Base-by-base conservation (phyloP, 2,797 vertebrate species). In the Phoxinus dragarum region DNA sequence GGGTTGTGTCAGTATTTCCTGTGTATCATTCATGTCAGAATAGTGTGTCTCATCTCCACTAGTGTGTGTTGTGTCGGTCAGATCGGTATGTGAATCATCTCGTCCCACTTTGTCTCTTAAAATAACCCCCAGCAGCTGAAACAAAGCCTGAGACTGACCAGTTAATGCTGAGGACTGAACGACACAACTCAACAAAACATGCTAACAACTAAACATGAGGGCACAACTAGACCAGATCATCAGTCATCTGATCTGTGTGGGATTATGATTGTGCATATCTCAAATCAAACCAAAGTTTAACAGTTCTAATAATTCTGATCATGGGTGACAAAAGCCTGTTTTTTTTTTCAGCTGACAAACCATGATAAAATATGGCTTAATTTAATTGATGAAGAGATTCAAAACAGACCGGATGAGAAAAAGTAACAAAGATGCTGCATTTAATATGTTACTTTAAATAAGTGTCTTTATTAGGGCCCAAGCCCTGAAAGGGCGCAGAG, bases 61-160 rank as follows among this genome's bases (percentile, higher is more conserved):
- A 34, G 31, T 44, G 74, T 76, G 69, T 44, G 23, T 49, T 76
- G 47, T 71, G 47, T 88, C 64, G 56, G 82, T 90, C 85, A 77
- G 79, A 6, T 44, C 42, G 16, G 92, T 84, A 93, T 94, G 90
- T 86, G 86, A 94, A 92, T 89, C 84, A 94, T 93, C 88, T 81
- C 86, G 86, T 82, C 86, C 88, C 89, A 90, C 90, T 92, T 90
- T 93, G 92, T 94, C 52, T 91, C 93, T 92, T 80, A 93, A 94
- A 94, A 94, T 94, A 94, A 90, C 89, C 86, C 80, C 23, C 87
- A 90, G 91, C 92, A 93, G 92, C 93, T 93, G 93, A 92, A 88
- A 92, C 88, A 90, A 91, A 93, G n/a, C n/a, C n/a, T n/a, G 27
- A 27, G 73, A 74, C 76, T 66, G 56, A 79, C 59, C 84, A 84